Evolutionary conservation across 2,888 invertebrate species (phyloP).

Genomic region (Marronus borbonicus): DNA sequence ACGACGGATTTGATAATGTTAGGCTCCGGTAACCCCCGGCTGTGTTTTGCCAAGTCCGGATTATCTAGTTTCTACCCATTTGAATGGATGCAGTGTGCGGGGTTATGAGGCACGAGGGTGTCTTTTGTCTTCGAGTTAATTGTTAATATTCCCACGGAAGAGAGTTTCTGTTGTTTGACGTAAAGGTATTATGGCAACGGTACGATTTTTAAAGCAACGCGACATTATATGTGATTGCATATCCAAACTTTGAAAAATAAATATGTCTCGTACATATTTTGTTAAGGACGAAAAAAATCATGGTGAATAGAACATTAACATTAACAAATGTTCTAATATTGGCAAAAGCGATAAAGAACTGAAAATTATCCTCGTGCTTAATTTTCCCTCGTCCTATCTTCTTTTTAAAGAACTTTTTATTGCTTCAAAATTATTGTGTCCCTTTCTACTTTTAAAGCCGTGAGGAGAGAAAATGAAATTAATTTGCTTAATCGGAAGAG

Average conservation of each 20-base stretch:
- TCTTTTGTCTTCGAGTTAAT: constrained; percentile 7
- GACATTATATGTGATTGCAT: background rate
- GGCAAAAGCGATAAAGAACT: background rate
- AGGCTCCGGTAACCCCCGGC: constrained; percentile 3
- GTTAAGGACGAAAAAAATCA: no score
- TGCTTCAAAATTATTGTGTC: background rate
- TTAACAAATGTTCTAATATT: no score
- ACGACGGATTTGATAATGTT: constrained; percentile 19
- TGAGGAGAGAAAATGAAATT: constrained; percentile 16
- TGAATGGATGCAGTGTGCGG: background rate
- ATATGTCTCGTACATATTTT: background rate
- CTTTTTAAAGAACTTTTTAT: background rate
- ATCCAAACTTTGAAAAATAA: no score
- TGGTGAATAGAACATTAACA: no score
- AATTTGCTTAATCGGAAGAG: constrained; percentile 33
- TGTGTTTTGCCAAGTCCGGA: constrained; percentile 17
- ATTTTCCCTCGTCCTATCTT: background rate
- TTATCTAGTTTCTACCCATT: constrained; percentile 16
- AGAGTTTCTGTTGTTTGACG: background rate
- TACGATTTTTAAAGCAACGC: background rate
- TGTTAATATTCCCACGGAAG: background rate
- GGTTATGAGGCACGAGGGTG: background rate
- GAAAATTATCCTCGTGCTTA: background rate
- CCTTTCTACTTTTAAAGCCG: background rate
- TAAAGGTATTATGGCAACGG: background rate